Evolutionary conservation across 2,113 vertebrate genomes (phyloP), one percentile per base, ranked within the genome.

Genomic region (Motacilla tschutschensis): DNA sequence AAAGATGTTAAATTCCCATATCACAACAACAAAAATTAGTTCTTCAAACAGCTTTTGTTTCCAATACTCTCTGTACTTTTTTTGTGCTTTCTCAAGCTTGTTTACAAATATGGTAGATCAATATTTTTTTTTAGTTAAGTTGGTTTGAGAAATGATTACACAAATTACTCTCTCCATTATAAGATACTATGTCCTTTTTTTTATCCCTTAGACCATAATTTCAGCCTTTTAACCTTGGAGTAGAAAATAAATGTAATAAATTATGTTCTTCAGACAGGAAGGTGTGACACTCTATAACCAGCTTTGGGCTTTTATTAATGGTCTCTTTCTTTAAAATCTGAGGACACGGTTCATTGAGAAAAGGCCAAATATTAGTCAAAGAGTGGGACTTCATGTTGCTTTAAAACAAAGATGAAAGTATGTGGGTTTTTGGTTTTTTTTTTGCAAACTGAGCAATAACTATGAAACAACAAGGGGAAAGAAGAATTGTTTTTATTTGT

Each of bases 191-290:
- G 26, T 67, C 22, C 18, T 69, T 10, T n/a, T 93, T 92, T 90
- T 95, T 69, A 77, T 93, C 60, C 35, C 65, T 95, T 92, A 91
- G 95, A 95, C 83, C 84, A 80, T 96, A 95, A 95, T 95, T 97
- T 95, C 70, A 95, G 62, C 41, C 67, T 87, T 95, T 95, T 90
- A 95, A 95, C 21, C n/a, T 55, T 55, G 54, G 54, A 55, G 21
- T 55, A 90, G 89, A 91, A 97, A 96, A 97, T 93, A 97, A 96
- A 96, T 96, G 89, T 94, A 82, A 91, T 94, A 48, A 80, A 83
- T 64, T 47, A 2, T 65, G 5, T 77, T 80, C 55, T 95, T 94
- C 77, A 92, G 92, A 95, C 93, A 96, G 93, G 76, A 95, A 96
- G 36, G 75, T 88, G 60, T 90, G 91, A 94, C 79, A 87, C 38